Evolutionary conservation across 2,797 vertebrate genomes (phyloP), one percentile per base, ranked within the genome.

Genomic region (Syndactyla subalaris): DNA sequence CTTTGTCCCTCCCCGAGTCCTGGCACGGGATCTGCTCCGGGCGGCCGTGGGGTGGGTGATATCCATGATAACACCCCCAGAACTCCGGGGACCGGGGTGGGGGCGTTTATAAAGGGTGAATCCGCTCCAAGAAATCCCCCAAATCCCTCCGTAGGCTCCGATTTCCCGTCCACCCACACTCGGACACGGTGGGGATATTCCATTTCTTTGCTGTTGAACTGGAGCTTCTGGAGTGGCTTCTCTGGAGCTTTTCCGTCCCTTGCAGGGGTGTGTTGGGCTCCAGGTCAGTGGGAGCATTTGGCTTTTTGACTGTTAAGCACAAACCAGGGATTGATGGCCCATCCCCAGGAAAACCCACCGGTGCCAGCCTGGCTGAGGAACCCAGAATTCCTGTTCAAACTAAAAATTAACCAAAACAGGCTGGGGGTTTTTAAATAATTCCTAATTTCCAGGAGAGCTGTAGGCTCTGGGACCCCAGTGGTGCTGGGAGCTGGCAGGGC

Each of bases 251-350:
- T 58, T 29, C 76, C 24, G 0, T 46, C 7, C 6, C 55, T 23
- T 7, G 46, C 48, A 5, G 46, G 74, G 67, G 38, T 62, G 34
- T 1, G 9, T 41, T 9, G 68, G 65, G n/a, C 45, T 27, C 32
- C 2, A 9, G n/a, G 45, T 36, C 65, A 34, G 9, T 27, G 65
- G 76, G 77, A 41, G 0, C 14, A 1, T 3, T 43, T 0, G 94
- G 85, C 92, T 80, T 24, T 63, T 46, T 43, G 95, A 78, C 94
- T 92, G 92, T 91, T 84, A 63, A 63, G 77, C 78, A 75, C 85
- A 73, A 81, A 16, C 41, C 73, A 7, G 10, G 71, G 29, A 4
- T 17, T 9, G 8, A 51, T 9, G 20, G 51, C 41, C 57, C 29
- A 38, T 4, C 8, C 80, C 36, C 1, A 1, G 66, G 30, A 18